A percentile compares a stretch with the other conserved stretches of the same genome.
Conservation (phyloP, 2,797 vertebrate species). For the Dryobates pubescens region DNA sequence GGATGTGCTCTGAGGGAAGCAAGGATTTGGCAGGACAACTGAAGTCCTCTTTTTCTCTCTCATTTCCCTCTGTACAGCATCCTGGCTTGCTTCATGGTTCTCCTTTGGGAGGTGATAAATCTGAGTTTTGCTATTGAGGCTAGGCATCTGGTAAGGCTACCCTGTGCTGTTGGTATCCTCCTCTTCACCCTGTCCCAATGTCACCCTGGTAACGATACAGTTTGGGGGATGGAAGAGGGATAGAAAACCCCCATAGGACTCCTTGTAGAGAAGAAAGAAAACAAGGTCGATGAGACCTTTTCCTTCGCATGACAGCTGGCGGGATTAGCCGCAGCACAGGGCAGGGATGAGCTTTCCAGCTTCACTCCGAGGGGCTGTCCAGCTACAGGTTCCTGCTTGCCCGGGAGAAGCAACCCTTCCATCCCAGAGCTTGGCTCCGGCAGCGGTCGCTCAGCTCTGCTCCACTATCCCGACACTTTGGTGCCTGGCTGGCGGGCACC, state of each 20-base stretch:
- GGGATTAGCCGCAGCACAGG: background rate
- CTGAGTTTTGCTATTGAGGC: background rate
- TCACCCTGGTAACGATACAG: background rate
- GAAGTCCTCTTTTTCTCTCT: constrained; percentile 6
- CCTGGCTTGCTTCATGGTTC: constrained; percentile 12
- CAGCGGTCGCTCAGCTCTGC: background rate
- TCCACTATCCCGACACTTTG: background rate
- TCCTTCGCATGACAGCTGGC: background rate
- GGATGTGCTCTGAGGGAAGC: background rate
- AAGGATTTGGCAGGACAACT: constrained; percentile 55
- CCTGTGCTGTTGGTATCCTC: background rate
- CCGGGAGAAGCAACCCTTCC: background rate
- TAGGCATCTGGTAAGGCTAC: background rate
- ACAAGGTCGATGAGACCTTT: constrained; percentile 34
- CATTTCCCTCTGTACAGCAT: background rate
- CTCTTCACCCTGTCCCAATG: background rate
- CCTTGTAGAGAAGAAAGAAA: background rate
- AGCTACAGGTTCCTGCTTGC: constrained; percentile 27
- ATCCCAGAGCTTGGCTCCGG: background rate
- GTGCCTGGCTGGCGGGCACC: background rate
- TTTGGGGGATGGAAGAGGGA: background rate
- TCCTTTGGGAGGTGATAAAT: constrained; percentile 51
- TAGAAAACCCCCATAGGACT: background rate
- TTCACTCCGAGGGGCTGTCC: background rate
- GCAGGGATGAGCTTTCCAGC: background rate